These are phyloP conservation scores for Heterodera filipjevi DNA, from an alignment of 2,888 invertebrate species.

Conservation along the genomic window DNA sequence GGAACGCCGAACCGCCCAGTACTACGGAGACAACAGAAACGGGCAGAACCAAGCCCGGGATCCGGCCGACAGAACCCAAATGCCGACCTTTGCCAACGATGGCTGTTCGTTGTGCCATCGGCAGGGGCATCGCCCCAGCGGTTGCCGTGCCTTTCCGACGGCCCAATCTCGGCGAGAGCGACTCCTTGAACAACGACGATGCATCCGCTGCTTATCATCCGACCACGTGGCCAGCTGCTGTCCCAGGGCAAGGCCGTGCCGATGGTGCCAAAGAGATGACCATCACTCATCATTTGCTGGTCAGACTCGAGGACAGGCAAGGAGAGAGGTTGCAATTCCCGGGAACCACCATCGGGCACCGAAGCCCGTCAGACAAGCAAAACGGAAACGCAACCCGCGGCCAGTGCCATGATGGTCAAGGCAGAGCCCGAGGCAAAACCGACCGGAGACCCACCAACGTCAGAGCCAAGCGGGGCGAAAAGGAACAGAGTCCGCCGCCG, in stretches of 20 bases:
- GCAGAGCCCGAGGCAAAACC: too few relatives aligned
- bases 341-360: background rate
- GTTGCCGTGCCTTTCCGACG: background rate
- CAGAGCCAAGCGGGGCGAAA: background rate
- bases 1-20: background rate
- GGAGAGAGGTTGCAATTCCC: too few relatives aligned
- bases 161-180: background rate
- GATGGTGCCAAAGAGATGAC: background rate
- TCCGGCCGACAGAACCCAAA: background rate
- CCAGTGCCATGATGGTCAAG: too few relatives aligned
- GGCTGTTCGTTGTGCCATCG: background rate
- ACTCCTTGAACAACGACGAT: background rate
- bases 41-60: too few relatives aligned
- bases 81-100: too few relatives aligned
- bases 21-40: background rate
- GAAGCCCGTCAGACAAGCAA: background rate
- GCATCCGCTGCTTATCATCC: background rate
- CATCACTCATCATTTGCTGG: slow-evolving; percentile 5
- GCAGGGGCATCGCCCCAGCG: background rate
- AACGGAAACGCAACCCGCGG: background rate
- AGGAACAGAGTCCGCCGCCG: too few relatives aligned
- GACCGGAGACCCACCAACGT: background rate
- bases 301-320: background rate
- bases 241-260: background rate
- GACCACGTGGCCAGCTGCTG: background rate